phyloP scores from a whole-genome alignment of 2,888 invertebrate genomes.

The Flexamia atlantica region DNA sequence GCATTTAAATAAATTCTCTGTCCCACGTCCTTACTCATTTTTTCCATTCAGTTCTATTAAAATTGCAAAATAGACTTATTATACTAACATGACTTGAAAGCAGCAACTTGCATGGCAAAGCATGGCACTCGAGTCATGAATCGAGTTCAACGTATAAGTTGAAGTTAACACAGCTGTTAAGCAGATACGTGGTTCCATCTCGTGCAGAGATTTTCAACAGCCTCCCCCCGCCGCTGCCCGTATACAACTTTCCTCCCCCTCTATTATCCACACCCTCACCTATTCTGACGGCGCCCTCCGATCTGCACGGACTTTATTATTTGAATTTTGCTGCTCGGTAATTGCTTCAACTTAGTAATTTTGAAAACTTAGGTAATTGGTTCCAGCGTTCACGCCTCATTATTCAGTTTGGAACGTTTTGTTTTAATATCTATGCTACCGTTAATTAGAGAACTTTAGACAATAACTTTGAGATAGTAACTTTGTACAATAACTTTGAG shows the following conservation, averaged over 20 bases:
- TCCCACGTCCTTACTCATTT: too few species aligned
- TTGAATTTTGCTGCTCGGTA: slow-evolving; percentile 10
- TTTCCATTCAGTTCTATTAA: too few species aligned
- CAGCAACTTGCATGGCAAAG: too few species aligned
- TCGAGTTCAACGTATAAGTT: too few species aligned
- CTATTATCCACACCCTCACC: background rate
- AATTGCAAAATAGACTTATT: too few species aligned
- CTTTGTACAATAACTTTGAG: too few species aligned
- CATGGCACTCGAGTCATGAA: too few species aligned
- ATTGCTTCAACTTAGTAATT: background rate
- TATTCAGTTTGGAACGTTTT: background rate
- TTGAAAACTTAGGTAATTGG: slow-evolving; percentile 23
- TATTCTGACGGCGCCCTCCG: background rate
- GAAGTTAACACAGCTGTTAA: too few species aligned
- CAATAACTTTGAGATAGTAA: too few species aligned
- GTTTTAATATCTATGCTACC: slow-evolving; percentile 24
- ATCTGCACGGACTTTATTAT: background rate
- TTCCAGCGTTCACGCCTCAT: slow-evolving; percentile 16
- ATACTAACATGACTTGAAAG: too few species aligned
- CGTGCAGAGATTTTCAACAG: background rate
- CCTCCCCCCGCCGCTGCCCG: background rate
- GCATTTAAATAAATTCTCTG: too few species aligned
- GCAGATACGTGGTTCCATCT: background rate
- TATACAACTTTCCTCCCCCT: background rate
- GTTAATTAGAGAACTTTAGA: slow-evolving; percentile 31